Percentiles rank a stretch among this genome's conserved stretches.
phyloP scores from a whole-genome alignment of 2,797 vertebrate species.

The Girardinus metallicus region DNA sequence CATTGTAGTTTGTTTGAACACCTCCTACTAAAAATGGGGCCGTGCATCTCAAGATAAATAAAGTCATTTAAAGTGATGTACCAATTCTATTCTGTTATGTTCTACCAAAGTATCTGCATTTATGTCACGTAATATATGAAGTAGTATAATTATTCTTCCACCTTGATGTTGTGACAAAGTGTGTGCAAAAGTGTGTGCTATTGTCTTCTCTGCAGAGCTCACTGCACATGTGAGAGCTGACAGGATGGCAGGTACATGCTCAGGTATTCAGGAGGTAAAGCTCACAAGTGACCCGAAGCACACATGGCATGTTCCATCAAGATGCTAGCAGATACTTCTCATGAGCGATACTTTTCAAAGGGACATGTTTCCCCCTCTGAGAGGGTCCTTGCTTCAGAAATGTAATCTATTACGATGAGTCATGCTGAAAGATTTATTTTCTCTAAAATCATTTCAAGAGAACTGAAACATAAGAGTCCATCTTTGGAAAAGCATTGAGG shows the following conservation, averaged over 20 bases:
- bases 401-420: not conserved
- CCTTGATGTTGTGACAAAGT: conserved; percentile 11
- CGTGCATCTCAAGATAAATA: not conserved
- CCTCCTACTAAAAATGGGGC: not conserved
- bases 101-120: not conserved
- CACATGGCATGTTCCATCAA: conserved; percentile 9
- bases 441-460: not conserved
- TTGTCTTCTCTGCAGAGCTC: not conserved
- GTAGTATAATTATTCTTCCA: conserved; percentile 1
- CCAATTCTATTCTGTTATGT: not conserved
- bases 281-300: conserved; percentile 35
- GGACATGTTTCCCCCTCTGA: not conserved
- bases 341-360: conserved; percentile 11
- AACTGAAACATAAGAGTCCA: not conserved
- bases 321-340: conserved; percentile 13
- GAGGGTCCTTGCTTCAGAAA: not conserved
- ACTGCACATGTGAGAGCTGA: conserved; percentile 24
- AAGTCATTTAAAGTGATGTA: not conserved
- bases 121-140: not conserved
- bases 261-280: conserved; percentile 16
- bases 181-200: not conserved
- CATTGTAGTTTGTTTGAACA: not conserved
- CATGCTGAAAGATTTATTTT: conserved; percentile 1
- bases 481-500: not conserved
- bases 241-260: conserved; percentile 33